These are phyloP conservation scores for Ceyx margarethae DNA, from an alignment of 2,113 vertebrate genomes.

Conservation along the genomic window DNA sequence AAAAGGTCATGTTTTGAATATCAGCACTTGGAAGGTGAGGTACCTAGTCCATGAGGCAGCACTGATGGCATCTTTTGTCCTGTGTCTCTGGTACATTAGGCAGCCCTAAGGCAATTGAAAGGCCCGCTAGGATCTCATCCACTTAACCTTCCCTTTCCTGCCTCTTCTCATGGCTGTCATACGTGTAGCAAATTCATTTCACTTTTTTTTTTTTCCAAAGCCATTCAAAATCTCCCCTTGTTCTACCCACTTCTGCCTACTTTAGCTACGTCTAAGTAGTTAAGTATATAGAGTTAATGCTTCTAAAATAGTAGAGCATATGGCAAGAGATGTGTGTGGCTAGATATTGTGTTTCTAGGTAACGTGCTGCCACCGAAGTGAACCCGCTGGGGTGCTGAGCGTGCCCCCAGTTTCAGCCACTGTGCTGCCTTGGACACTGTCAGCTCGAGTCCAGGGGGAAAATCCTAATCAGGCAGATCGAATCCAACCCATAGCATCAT, in stretches of 20 bases:
- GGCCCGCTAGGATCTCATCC: neutral
- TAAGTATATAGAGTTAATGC: no score
- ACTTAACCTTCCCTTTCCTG: neutral
- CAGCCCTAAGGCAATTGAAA: constrained; percentile 22
- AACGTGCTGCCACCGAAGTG: neutral
- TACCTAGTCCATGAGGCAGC: constrained; percentile 12
- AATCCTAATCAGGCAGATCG: neutral
- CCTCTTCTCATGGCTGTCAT: neutral
- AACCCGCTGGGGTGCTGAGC: neutral
- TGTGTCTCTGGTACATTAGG: constrained; percentile 9
- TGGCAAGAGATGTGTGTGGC: neutral
- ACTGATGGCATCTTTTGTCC: constrained; percentile 34
- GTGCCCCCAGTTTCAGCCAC: neutral
- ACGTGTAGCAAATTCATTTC: neutral
- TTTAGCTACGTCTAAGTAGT: no score
- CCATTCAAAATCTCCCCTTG: neutral
- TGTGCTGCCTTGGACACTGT: neutral
- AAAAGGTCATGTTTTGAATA: neutral
- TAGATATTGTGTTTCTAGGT: neutral
- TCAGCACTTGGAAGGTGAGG: neutral
- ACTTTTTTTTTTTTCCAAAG: neutral
- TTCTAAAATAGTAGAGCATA: neutral
- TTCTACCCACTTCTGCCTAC: neutral
- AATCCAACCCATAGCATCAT: neutral
- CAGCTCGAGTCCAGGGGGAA: neutral